Percentiles rank a stretch among this genome's conserved stretches.
These are phyloP conservation scores for Cheilosia impressa DNA, from an alignment of 2,888 invertebrate species.

Conservation along the genomic window DNA sequence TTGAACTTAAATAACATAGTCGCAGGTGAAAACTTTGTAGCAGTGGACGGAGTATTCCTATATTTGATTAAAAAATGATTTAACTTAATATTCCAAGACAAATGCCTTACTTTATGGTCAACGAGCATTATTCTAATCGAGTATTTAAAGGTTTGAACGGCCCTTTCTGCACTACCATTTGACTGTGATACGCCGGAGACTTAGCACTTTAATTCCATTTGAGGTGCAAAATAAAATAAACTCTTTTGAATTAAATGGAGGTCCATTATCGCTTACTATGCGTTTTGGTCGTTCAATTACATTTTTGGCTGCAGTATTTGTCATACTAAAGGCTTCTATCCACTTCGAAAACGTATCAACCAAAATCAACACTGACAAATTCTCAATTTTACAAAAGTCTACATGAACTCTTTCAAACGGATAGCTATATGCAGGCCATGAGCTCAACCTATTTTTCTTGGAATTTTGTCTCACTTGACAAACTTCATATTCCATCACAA, in stretches of 20 bases:
- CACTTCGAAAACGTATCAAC: too few species aligned
- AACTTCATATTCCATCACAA: constrained; percentile 66
- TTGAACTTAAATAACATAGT: constrained; percentile 23
- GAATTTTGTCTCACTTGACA: too few species aligned
- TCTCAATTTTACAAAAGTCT: too few species aligned
- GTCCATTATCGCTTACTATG: constrained; percentile 25
- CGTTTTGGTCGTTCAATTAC: constrained; percentile 1
- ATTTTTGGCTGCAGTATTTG: background rate
- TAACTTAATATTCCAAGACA: constrained; percentile 1
- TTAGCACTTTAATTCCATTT: constrained; percentile 3
- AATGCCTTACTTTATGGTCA: background rate
- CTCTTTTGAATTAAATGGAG: constrained; percentile 19
- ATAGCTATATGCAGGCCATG: too few species aligned
- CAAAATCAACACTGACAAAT: too few species aligned
- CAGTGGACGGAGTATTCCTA: constrained; percentile 1
- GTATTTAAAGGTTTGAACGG: constrained; percentile 74
- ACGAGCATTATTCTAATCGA: background rate
- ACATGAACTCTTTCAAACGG: too few species aligned
- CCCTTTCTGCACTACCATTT: constrained; percentile 75
- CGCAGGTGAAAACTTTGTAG: background rate
- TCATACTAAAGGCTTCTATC: constrained; percentile 18
- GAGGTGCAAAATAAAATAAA: constrained; percentile 10
- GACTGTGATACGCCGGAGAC: constrained; percentile 67
- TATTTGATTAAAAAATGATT: constrained; percentile 7
- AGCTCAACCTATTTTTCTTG: too few species aligned